Evolutionary conservation across 2,113 vertebrate genomes (phyloP).

Genomic region (Caretta caretta): DNA sequence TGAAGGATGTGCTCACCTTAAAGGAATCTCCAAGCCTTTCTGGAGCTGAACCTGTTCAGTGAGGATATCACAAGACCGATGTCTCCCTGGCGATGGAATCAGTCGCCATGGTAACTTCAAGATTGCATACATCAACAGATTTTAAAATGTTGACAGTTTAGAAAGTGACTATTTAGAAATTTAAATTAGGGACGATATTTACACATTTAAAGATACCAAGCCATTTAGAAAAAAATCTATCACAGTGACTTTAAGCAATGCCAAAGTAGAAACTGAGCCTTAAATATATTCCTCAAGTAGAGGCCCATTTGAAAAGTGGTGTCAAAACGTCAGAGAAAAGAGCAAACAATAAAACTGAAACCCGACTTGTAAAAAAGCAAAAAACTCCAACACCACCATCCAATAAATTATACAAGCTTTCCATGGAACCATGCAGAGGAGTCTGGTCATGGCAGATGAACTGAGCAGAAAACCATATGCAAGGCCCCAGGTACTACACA

Average conservation of each 20-base stretch:
- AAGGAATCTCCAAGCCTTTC: constrained; percentile 58
- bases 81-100: constrained; percentile 72
- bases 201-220: constrained; percentile 74
- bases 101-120: constrained; percentile 78
- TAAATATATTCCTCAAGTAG: constrained; percentile 58
- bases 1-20: constrained; percentile 60
- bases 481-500: neutral
- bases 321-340: constrained; percentile 22
- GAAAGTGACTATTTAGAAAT: constrained; percentile 83
- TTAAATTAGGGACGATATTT: constrained; percentile 77
- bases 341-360: neutral
- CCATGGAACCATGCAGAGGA: neutral
- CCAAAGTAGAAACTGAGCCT: constrained; percentile 51
- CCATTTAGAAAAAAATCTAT: constrained; percentile 4
- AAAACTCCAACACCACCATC: rapidly evolving
- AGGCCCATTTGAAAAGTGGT: constrained; percentile 29
- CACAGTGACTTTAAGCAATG: constrained; percentile 27
- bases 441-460: rapidly evolving
- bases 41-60: constrained; percentile 71
- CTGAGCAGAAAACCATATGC: rapidly evolving
- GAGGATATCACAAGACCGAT: constrained; percentile 62
- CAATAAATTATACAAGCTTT: neutral
- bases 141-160: constrained; percentile 81
- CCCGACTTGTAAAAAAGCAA: neutral
- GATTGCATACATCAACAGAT: constrained; percentile 80